Base-by-base conservation (phyloP, 53 echinoderm and acorn worm species). In the Paelopatides confundens region DNA sequence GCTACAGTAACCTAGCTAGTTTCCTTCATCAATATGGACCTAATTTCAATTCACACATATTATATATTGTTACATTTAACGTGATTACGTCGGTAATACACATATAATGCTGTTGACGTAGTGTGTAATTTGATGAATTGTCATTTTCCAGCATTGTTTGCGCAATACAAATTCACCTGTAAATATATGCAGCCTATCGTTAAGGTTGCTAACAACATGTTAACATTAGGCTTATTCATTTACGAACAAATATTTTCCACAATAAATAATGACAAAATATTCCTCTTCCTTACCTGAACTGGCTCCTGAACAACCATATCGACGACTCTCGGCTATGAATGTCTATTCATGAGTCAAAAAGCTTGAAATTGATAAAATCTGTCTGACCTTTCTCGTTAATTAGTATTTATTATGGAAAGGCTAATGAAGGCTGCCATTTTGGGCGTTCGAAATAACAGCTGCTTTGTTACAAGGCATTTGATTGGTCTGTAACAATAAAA, bases 201-300 rank as follows among this genome's bases (percentile, higher is more conserved):
- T 3, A 2, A 58, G 6, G 58, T 23, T 18, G 58, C 21, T 18
- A 58, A 21, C 24, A 18, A 3, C 6, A 14, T 74, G 13, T 74
- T 74, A 74, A 74, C 74, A 74, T 74, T 74, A 74, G 74, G 74
- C 47, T 74, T 17, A 8, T 74, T 7, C 5, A 8, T 40, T 29
- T n/a, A 51, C 77, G 54, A 51, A 77, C 29, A 63, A 76, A 87
- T 62, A 47, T 7, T n/a, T 62, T 54, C 48, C 51, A n/a, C 26
- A 31, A 27, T 50, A n/a, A n/a, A n/a, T n/a, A n/a, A n/a, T n/a
- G n/a, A n/a, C n/a, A n/a, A n/a, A n/a, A n/a, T n/a, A n/a, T n/a
- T n/a, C n/a, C n/a, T n/a, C n/a, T n/a, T n/a, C n/a, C n/a, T n/a
- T 87, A 91, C 91, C 84, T 91, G 91, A 18, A 91, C 91, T 28